Conservation (phyloP, 2,113 vertebrate genomes). For the Poecile atricapillus region DNA sequence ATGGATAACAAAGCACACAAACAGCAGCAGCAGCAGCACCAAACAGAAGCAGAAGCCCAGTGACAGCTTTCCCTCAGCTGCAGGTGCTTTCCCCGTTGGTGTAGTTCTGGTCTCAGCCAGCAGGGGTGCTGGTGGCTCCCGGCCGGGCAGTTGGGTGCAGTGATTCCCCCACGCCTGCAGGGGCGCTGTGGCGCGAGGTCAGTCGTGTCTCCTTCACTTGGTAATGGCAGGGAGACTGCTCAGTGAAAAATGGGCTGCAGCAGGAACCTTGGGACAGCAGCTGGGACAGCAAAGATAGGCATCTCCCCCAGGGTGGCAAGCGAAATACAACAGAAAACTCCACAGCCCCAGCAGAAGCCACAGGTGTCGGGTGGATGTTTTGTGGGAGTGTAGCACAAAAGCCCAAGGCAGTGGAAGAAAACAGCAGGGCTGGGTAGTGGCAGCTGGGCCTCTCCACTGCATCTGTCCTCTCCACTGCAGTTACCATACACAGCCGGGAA, state of each 20-base stretch:
- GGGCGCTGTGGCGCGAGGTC: background rate
- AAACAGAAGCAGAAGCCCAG: background rate
- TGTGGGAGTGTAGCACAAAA: background rate
- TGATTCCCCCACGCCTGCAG: background rate
- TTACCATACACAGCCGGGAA: too few species aligned
- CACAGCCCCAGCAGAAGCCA: background rate
- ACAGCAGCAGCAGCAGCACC: background rate
- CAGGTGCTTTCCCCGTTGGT: too few species aligned
- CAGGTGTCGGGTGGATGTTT: accelerated
- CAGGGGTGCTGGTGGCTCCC: background rate
- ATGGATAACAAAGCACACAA: background rate
- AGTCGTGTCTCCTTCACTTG: background rate
- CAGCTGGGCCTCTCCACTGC: background rate
- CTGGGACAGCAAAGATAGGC: background rate
- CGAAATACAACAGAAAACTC: background rate
- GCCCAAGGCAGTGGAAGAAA: background rate
- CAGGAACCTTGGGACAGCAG: background rate
- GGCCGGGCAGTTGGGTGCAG: background rate
- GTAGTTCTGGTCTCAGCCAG: too few species aligned
- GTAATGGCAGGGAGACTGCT: too few species aligned
- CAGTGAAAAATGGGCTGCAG: background rate
- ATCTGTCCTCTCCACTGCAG: background rate
- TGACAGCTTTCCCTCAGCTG: too few species aligned
- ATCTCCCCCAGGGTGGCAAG: too few species aligned
- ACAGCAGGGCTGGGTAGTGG: too few species aligned